These are phyloP conservation scores for Drosophila leontia DNA, from an alignment of 1,140 invertebrate species.

Conservation along the genomic window DNA sequence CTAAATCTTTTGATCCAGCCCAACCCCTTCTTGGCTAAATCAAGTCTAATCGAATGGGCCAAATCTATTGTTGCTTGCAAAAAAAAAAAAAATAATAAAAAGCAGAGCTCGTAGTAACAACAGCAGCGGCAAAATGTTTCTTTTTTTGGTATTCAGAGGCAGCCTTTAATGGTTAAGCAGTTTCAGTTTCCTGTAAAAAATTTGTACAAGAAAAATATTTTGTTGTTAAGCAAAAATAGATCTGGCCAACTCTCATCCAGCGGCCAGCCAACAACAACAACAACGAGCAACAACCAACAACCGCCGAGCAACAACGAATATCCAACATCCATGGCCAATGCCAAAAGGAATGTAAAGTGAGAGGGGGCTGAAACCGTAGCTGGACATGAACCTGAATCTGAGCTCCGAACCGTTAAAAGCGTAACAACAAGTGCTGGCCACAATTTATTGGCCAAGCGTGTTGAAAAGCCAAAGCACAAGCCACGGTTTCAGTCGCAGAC, in stretches of 20 bases:
- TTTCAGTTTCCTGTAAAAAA: constrained; percentile 78
- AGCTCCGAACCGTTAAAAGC: constrained; percentile 71
- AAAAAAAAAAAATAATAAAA: constrained; percentile 35
- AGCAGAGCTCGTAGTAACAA: constrained; percentile 27
- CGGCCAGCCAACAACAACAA: neutral
- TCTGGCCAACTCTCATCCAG: constrained; percentile 42
- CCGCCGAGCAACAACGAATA: neutral
- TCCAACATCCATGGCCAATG: constrained; percentile 47
- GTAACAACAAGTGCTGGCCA: constrained; percentile 80
- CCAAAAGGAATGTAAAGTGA: constrained; percentile 79
- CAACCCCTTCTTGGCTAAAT: constrained; percentile 76
- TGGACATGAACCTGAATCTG: constrained; percentile 50
- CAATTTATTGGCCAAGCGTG: constrained; percentile 81
- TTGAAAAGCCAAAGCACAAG: constrained; percentile 73
- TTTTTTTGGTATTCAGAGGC: constrained; percentile 44
- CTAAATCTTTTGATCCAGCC: constrained; percentile 76
- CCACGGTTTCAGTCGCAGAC: constrained; percentile 36
- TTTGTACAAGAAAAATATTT: constrained; percentile 76
- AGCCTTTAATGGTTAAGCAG: constrained; percentile 74
- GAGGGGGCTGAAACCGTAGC: constrained; percentile 52
- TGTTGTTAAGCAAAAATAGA: constrained; percentile 82
- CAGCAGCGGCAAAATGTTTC: constrained; percentile 53
- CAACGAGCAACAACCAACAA: constrained; percentile 4
- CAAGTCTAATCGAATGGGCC: constrained; percentile 76
- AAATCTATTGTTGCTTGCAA: constrained; percentile 62